Conservation (phyloP, 2,888 invertebrate species). For the Coelinius sp. region DNA sequence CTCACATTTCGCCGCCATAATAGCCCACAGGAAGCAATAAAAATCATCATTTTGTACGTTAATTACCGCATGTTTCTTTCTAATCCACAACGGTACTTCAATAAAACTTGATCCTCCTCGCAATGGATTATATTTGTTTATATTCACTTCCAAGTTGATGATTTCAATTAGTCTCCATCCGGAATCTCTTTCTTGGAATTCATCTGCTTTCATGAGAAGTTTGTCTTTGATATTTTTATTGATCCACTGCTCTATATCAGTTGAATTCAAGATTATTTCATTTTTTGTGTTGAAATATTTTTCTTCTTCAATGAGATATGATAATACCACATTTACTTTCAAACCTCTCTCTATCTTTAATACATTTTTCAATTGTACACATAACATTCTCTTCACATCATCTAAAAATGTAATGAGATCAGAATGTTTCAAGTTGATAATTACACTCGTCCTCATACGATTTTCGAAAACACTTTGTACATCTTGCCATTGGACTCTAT, state of each 20-base stretch:
- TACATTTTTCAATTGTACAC: background rate
- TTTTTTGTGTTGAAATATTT: slow-evolving; percentile 51
- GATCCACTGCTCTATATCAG: slow-evolving; percentile 45
- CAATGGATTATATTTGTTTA: slow-evolving; percentile 45
- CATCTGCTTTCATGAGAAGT: slow-evolving; percentile 45
- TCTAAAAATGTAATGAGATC: slow-evolving; percentile 3
- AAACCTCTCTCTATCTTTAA: background rate
- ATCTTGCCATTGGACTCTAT: no score
- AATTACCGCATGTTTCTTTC: slow-evolving; percentile 45
- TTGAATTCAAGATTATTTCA: slow-evolving; percentile 41
- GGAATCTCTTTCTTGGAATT: slow-evolving; percentile 45
- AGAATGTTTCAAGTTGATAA: slow-evolving; percentile 5
- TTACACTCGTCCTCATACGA: no score
- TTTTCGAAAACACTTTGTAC: no score
- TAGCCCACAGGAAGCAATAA: slow-evolving; percentile 47
- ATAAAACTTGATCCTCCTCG: no score
- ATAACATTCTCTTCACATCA: slow-evolving; percentile 4
- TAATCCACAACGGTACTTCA: no score
- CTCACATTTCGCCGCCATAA: slow-evolving; percentile 41
- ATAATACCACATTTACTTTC: slow-evolving; percentile 29
- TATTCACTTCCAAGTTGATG: slow-evolving; percentile 43
- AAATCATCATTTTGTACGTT: slow-evolving; percentile 49
- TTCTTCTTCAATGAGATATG: slow-evolving; percentile 33
- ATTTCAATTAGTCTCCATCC: slow-evolving; percentile 45
- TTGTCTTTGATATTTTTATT: slow-evolving; percentile 34